These are phyloP conservation scores for Hycleus phaleratus DNA, from an alignment of 1,140 invertebrate species.

Conservation along the genomic window DNA sequence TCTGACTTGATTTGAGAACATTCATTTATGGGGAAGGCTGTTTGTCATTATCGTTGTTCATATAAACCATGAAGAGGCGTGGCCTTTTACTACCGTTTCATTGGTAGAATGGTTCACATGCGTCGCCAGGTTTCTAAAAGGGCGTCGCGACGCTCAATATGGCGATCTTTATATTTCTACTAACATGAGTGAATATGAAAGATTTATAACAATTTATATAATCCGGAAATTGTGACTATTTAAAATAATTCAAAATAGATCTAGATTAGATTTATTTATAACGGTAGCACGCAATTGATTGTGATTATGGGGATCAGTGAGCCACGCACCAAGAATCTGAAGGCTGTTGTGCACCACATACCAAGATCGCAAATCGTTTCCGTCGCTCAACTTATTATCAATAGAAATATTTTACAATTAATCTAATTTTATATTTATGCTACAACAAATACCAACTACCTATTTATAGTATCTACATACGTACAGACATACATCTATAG, in stretches of 20 bases:
- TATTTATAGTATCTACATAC: no score
- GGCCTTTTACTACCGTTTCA: slow-evolving; percentile 15
- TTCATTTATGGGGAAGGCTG: slow-evolving; percentile 1
- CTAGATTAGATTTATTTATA: slow-evolving; percentile 1
- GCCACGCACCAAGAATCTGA: slow-evolving; percentile 21
- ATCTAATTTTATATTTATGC: no score
- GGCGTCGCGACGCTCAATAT: slow-evolving; percentile 29
- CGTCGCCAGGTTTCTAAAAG: slow-evolving; percentile 18
- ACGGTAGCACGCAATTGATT: slow-evolving; percentile 11
- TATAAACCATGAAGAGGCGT: slow-evolving; percentile 22
- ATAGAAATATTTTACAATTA: no score
- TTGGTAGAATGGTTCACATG: slow-evolving; percentile 21
- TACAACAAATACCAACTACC: no score
- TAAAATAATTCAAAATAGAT: no score
- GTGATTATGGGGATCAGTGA: slow-evolving; percentile 7
- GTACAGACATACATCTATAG: no score
- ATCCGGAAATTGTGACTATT: no score
- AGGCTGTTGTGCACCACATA: slow-evolving; percentile 15
- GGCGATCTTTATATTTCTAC: background rate
- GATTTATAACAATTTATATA: no score
- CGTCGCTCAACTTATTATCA: background rate
- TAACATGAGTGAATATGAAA: no score
- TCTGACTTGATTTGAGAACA: no score
- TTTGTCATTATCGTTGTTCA: slow-evolving; percentile 20
- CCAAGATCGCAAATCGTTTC: slow-evolving; percentile 8